Conservation (phyloP, 2,888 invertebrate genomes). For the Leucophora obtusa region DNA sequence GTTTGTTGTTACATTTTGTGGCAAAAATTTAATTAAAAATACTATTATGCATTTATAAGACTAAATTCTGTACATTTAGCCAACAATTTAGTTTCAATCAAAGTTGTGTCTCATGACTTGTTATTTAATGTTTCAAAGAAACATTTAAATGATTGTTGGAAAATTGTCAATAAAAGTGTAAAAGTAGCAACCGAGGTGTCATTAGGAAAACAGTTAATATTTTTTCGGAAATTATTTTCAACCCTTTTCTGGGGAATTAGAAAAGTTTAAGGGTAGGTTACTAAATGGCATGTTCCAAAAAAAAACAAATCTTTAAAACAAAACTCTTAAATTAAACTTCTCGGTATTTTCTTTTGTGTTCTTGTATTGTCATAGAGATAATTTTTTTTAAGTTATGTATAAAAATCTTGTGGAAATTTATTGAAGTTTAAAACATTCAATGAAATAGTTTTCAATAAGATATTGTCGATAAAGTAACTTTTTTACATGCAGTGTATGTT, state of each 20-base stretch:
- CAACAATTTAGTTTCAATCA: conserved; percentile 62
- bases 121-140: too few relatives aligned
- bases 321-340: too few relatives aligned
- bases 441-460: too few relatives aligned
- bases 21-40: conserved; percentile 67
- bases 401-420: too few relatives aligned
- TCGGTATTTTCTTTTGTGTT: too few relatives aligned
- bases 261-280: neutral
- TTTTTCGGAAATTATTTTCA: conserved; percentile 5
- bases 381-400: too few relatives aligned
- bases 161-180: conserved; percentile 27
- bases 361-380: too few relatives aligned
- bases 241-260: neutral
- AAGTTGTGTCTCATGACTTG: conserved; percentile 50
- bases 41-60: conserved; percentile 36
- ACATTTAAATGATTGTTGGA: neutral
- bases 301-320: too few relatives aligned
- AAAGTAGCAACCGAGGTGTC: conserved; percentile 6
- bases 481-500: too few relatives aligned
- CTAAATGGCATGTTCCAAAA: neutral
- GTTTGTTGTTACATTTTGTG: conserved; percentile 64
- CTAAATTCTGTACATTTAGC: conserved; percentile 6
- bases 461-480: too few relatives aligned
- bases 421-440: too few relatives aligned
- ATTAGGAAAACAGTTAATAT: conserved; percentile 18